These are phyloP conservation scores for Argya squamiceps DNA, from an alignment of 2,797 vertebrate species.

Conservation along the genomic window DNA sequence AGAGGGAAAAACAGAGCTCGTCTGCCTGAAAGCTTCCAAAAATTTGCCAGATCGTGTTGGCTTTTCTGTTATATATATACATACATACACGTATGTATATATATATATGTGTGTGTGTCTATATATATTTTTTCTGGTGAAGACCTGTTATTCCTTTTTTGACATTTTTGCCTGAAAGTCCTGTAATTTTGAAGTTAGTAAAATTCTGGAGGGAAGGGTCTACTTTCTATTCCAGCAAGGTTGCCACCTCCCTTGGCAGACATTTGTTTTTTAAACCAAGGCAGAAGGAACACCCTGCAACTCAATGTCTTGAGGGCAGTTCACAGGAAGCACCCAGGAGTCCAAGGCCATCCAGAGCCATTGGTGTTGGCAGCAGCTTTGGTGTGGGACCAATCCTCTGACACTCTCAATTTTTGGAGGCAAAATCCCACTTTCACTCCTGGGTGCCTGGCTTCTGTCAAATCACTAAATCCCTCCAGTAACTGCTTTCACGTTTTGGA, in stretches of 20 bases:
- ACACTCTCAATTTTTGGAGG: rapidly evolving
- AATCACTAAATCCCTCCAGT: neutral
- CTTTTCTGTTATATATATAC: no score
- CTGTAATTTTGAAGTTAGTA: rapidly evolving
- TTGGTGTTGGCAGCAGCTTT: neutral
- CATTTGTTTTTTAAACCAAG: neutral
- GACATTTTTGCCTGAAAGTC: neutral
- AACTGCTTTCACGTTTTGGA: neutral
- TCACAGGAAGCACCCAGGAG: neutral
- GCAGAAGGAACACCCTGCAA: neutral
- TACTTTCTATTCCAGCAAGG: neutral
- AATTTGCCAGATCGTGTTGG: neutral
- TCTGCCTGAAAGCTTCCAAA: neutral
- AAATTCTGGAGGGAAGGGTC: neutral
- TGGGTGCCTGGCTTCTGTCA: rapidly evolving
- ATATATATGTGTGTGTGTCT: rapidly evolving
- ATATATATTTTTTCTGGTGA: neutral
- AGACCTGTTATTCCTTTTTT: neutral
- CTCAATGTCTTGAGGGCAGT: rapidly evolving
- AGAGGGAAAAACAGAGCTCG: neutral
- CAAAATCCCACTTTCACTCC: neutral
- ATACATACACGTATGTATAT: rapidly evolving
- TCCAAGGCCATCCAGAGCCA: neutral
- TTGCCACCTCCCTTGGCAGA: neutral
- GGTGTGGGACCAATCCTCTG: neutral